Percentiles rank a stretch among this genome's conserved stretches.
These are phyloP conservation scores for Mellilla xanthometata DNA, from an alignment of 2,888 invertebrate genomes.

Conservation along the genomic window DNA sequence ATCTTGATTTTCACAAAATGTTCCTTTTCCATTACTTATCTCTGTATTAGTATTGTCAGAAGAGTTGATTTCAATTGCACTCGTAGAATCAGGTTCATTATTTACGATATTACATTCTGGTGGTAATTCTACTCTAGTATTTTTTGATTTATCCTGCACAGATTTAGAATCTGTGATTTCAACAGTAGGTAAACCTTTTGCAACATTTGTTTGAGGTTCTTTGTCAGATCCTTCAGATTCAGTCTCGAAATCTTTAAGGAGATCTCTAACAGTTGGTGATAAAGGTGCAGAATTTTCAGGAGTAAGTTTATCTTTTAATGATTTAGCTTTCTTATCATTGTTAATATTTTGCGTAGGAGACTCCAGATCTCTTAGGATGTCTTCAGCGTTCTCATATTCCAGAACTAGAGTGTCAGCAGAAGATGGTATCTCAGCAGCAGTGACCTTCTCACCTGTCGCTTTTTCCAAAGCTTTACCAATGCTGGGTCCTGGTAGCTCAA, in stretches of 20 bases:
- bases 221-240: slow-evolving; percentile 52
- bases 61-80: slow-evolving; percentile 21
- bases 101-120: slow-evolving; percentile 23
- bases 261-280: slow-evolving; percentile 58
- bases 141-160: neutral
- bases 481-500: slow-evolving; percentile 42
- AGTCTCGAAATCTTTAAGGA: slow-evolving; percentile 60
- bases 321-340: slow-evolving; percentile 32
- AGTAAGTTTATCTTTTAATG: slow-evolving; percentile 56
- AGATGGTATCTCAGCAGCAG: slow-evolving; percentile 51
- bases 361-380: slow-evolving; percentile 52
- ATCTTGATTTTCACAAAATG: no score
- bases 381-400: slow-evolving; percentile 52
- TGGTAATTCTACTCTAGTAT: neutral
- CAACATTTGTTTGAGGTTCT: slow-evolving; percentile 50
- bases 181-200: slow-evolving; percentile 36
- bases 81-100: slow-evolving; percentile 21
- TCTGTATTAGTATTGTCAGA: slow-evolving; percentile 2
- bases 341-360: slow-evolving; percentile 35
- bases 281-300: slow-evolving; percentile 56
- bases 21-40: no score
- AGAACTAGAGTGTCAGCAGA: slow-evolving; percentile 67
- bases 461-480: slow-evolving; percentile 43
- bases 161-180: neutral
- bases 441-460: slow-evolving; percentile 60